Percentiles rank a stretch among this genome's conserved stretches.
Evolutionary conservation across 2,113 vertebrate species (phyloP).

Genomic region (Tyrannus savana): DNA sequence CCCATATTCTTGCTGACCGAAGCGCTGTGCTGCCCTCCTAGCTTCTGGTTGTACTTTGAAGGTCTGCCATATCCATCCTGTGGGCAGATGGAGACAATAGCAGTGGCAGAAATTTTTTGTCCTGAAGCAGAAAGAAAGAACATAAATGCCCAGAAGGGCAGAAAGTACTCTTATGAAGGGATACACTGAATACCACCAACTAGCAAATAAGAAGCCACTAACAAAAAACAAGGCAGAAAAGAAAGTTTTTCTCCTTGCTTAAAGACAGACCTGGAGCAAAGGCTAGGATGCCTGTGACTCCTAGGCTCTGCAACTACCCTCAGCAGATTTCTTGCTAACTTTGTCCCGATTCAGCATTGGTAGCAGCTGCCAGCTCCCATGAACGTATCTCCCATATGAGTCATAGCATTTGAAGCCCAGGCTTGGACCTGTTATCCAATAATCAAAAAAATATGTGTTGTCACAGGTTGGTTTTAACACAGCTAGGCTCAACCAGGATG

Average conservation of each 20-base stretch:
- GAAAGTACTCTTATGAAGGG: neutral
- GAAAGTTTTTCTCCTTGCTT: neutral
- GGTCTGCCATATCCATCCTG: neutral
- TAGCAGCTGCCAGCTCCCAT: neutral
- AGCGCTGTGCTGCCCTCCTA: neutral
- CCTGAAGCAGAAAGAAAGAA: neutral
- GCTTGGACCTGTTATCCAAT: neutral
- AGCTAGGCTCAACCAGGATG: neutral
- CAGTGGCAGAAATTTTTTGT: neutral
- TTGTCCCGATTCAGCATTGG: neutral
- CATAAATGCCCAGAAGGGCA: neutral
- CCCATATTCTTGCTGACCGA: neutral
- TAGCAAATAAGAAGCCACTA: neutral
- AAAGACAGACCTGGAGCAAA: neutral
- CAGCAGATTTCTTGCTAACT: conserved; percentile 27
- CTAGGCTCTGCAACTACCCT: neutral
- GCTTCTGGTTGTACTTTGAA: neutral
- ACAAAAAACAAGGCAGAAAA: neutral
- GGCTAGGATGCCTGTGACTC: neutral
- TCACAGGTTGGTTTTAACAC: neutral
- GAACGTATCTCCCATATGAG: neutral
- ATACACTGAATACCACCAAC: neutral
- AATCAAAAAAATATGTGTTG: neutral
- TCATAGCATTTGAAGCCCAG: neutral
- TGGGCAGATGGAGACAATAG: neutral